Conservation (phyloP, 2,113 vertebrate species). For the Protobothrops mucrosquamatus region DNA sequence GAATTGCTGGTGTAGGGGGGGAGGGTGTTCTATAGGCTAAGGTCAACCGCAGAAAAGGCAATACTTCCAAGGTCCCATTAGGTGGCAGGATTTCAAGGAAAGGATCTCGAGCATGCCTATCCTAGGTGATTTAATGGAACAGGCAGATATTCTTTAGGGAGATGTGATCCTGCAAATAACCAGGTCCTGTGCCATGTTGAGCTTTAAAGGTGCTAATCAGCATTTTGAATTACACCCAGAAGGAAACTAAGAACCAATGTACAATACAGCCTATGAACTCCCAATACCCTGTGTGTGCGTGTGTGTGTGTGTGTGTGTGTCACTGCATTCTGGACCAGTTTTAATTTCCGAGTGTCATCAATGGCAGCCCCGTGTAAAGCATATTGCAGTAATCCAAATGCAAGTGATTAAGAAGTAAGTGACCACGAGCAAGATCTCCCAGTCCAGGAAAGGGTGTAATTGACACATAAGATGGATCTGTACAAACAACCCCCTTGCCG, state of each 20-base stretch:
- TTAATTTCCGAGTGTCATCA: neutral
- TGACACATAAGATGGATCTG: neutral
- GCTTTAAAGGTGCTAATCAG: neutral
- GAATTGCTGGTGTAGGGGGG: neutral
- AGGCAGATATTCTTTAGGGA: too few species aligned
- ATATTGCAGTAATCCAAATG: neutral
- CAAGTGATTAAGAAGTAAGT: neutral
- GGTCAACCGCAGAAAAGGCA: neutral
- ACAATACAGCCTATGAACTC: neutral
- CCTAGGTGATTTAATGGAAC: too few species aligned
- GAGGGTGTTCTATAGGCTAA: neutral
- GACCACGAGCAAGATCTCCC: neutral
- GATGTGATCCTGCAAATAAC: neutral
- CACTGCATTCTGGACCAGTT: too few species aligned
- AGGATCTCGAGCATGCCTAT: neutral
- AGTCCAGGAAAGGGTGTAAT: neutral
- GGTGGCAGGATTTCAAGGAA: neutral
- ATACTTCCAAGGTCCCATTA: neutral
- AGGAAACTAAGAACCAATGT: neutral
- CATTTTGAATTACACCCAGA: neutral
- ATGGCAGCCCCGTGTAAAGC: neutral
- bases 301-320: too few species aligned
- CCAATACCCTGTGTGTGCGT: neutral
- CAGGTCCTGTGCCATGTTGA: neutral
- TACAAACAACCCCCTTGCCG: neutral